Conservation (phyloP, 2,888 invertebrate genomes). For the Pachymerium ferrugineum region DNA sequence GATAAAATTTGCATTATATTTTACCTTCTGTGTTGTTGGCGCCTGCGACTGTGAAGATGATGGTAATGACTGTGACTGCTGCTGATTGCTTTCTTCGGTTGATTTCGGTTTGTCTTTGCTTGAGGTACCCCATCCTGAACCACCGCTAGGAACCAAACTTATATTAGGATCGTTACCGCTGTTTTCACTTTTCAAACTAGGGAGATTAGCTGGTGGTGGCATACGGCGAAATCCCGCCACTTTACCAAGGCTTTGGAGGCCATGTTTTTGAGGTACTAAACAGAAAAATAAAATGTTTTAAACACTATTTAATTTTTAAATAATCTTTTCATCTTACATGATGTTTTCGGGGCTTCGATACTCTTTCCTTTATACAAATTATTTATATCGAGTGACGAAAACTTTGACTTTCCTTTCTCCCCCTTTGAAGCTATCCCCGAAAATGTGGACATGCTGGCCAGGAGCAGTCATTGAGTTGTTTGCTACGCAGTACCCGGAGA, state of each 20-base stretch:
- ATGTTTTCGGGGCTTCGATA: slow-evolving; percentile 49
- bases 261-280: slow-evolving; percentile 85
- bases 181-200: slow-evolving; percentile 96
- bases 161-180: slow-evolving; percentile 70
- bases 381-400: slow-evolving; percentile 96
- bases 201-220: slow-evolving; percentile 86
- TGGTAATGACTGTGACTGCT: slow-evolving; percentile 43
- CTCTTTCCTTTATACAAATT: slow-evolving; percentile 78
- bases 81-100: slow-evolving; percentile 41
- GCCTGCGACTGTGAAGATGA: slow-evolving; percentile 38
- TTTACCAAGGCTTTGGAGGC: slow-evolving; percentile 99
- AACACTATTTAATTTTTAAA: background rate
- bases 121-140: slow-evolving; percentile 68
- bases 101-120: slow-evolving; percentile 40
- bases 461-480: slow-evolving; percentile 83
- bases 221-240: slow-evolving; percentile 96
- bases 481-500: slow-evolving; percentile 63
- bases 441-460: slow-evolving; percentile 95
- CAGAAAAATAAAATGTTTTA: background rate
- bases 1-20: too few species aligned
- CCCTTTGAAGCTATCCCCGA: slow-evolving; percentile 75
- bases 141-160: slow-evolving; percentile 70
- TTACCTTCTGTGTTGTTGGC: slow-evolving; percentile 39
- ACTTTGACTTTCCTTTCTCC: slow-evolving; percentile 91
- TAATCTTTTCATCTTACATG: slow-evolving; percentile 47